These are phyloP conservation scores for Lophura swinhoii DNA, from an alignment of 2,797 vertebrate species.

Conservation along the genomic window DNA sequence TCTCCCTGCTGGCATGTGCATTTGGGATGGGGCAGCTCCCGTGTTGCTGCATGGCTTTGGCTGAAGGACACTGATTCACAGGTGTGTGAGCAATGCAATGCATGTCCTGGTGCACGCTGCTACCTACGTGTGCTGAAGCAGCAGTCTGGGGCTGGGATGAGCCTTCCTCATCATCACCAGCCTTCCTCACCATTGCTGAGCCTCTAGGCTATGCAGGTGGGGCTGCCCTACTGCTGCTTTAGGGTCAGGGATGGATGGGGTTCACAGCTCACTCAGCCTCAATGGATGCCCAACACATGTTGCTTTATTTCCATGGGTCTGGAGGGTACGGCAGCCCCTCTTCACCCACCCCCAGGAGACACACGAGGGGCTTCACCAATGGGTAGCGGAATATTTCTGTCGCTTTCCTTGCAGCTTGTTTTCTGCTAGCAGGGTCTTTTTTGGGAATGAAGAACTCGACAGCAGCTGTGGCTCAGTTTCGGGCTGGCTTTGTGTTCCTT, in stretches of 20 bases:
- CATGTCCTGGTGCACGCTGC: background rate
- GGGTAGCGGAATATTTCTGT: background rate
- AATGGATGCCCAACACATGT: background rate
- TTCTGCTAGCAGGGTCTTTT: background rate
- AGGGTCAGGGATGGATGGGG: background rate
- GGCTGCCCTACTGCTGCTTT: background rate
- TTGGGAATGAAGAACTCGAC: background rate
- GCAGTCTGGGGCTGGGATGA: background rate
- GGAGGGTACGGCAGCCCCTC: background rate
- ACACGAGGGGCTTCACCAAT: background rate
- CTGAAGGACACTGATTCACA: rapidly evolving
- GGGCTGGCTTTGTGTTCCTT: constrained; percentile 32
- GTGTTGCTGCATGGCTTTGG: rapidly evolving
- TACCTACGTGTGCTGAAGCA: rapidly evolving
- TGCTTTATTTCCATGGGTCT: rapidly evolving
- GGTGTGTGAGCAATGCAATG: background rate
- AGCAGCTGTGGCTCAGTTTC: constrained; percentile 35
- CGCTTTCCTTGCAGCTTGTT: background rate
- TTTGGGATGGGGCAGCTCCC: background rate
- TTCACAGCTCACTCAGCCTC: rapidly evolving
- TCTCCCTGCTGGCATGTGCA: too few species aligned
- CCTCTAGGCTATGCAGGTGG: background rate
- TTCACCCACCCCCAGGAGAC: too few species aligned
- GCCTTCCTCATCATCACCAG: rapidly evolving
- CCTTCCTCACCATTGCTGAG: rapidly evolving